These are phyloP conservation scores for Elephas maximus DNA, from an alignment of 2,113 vertebrate genomes.

Conservation along the genomic window DNA sequence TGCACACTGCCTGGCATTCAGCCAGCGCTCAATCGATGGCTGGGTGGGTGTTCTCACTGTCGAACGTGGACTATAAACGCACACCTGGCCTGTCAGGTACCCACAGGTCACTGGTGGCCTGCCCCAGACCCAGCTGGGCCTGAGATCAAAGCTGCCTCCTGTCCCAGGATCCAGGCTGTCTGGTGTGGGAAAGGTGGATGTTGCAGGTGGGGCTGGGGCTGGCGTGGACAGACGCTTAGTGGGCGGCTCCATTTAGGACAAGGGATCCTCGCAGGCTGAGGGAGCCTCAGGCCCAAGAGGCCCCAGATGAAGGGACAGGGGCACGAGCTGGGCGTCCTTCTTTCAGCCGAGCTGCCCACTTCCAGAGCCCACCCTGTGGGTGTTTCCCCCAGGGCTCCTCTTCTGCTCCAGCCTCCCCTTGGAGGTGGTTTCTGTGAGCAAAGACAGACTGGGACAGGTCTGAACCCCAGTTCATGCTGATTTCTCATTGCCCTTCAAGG, in stretches of 20 bases:
- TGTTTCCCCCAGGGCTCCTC: too few relatives aligned
- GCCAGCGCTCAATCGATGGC: fast-evolving
- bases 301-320: fast-evolving
- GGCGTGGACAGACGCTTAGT: not conserved
- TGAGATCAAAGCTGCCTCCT: not conserved
- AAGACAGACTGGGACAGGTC: fast-evolving
- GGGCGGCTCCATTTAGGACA: not conserved
- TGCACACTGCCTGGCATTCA: fast-evolving
- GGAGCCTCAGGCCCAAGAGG: not conserved
- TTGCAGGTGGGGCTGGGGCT: too few relatives aligned
- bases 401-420: fast-evolving
- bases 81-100: not conserved
- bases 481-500: not conserved
- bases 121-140: not conserved
- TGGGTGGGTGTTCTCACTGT: fast-evolving
- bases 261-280: not conserved
- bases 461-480: fast-evolving
- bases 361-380: too few relatives aligned
- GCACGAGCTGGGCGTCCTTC: not conserved
- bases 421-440: not conserved
- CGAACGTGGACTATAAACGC: too few relatives aligned
- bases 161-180: not conserved
- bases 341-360: too few relatives aligned
- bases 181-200: not conserved
- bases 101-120: not conserved